Conservation (phyloP, 2,797 vertebrate genomes). For the Crocidura indochinensis region DNA sequence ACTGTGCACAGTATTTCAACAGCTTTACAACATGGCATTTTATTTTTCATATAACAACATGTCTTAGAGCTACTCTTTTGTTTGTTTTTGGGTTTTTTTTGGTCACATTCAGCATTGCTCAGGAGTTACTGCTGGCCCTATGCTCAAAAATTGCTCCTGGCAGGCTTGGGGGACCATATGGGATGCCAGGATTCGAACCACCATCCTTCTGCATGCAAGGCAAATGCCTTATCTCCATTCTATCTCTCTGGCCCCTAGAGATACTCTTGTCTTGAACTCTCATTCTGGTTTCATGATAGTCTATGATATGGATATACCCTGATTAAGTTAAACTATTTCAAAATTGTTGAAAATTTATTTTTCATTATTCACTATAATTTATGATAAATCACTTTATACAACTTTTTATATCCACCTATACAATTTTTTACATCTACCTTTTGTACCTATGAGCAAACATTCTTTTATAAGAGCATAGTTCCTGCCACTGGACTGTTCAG, state of each 20-base stretch:
- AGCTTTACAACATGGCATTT: neutral
- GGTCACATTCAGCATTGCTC: too few species aligned
- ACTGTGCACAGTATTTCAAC: neutral
- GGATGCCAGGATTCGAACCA: too few species aligned
- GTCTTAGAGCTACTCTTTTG: neutral
- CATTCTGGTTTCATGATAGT: slow-evolving; percentile 13
- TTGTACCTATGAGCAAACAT: neutral
- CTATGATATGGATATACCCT: neutral
- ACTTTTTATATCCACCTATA: neutral
- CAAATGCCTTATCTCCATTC: too few species aligned
- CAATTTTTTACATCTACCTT: too few species aligned
- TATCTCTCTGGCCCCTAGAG: neutral
- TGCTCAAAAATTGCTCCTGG: too few species aligned
- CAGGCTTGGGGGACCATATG: too few species aligned
- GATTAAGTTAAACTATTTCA: slow-evolving; percentile 25
- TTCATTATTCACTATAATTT: slow-evolving; percentile 38
- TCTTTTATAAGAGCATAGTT: slow-evolving; percentile 46
- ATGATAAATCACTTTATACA: neutral
- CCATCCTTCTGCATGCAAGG: too few species aligned
- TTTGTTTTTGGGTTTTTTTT: too few species aligned
- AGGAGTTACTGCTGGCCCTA: too few species aligned
- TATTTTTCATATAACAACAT: neutral
- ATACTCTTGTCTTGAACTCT: slow-evolving; percentile 17
- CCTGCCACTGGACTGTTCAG: slow-evolving; percentile 21
- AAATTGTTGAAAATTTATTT: neutral